phyloP scores from a whole-genome alignment of 2,888 invertebrate genomes.

The Amiota mariae region DNA sequence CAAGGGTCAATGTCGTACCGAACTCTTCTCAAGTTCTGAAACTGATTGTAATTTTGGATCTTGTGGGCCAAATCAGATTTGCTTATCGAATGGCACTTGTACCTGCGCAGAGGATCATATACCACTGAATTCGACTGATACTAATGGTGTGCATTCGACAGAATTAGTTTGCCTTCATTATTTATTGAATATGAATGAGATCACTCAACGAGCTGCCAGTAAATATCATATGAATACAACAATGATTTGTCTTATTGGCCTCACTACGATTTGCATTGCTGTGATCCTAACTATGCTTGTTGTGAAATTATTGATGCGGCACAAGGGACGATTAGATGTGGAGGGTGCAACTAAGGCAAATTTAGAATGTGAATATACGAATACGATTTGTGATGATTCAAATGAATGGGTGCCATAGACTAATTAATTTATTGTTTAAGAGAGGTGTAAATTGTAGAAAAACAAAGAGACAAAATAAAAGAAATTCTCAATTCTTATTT shows the following conservation, averaged over 20 bases:
- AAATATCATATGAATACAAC: neutral
- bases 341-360: neutral
- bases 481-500: neutral
- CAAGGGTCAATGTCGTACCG: conserved; percentile 54
- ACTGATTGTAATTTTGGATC: conserved; percentile 37
- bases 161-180: neutral
- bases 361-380: conserved; percentile 52
- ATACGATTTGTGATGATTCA: conserved; percentile 56
- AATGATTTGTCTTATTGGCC: conserved; percentile 1
- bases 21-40: conserved; percentile 51
- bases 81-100: conserved; percentile 46
- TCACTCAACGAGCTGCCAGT: conserved; percentile 28
- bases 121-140: conserved; percentile 28
- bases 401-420: conserved; percentile 56
- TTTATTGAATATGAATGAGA: neutral
- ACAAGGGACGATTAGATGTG: conserved; percentile 7
- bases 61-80: conserved; percentile 52
- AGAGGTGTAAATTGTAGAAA: neutral
- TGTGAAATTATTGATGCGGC: neutral
- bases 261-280: neutral
- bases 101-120: conserved; percentile 44
- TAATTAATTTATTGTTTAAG: neutral
- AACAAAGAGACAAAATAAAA: neutral
- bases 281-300: conserved; percentile 33
- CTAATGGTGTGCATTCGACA: conserved; percentile 29